Conservation (phyloP, 2,888 invertebrate species). For the Magallana nippona region DNA sequence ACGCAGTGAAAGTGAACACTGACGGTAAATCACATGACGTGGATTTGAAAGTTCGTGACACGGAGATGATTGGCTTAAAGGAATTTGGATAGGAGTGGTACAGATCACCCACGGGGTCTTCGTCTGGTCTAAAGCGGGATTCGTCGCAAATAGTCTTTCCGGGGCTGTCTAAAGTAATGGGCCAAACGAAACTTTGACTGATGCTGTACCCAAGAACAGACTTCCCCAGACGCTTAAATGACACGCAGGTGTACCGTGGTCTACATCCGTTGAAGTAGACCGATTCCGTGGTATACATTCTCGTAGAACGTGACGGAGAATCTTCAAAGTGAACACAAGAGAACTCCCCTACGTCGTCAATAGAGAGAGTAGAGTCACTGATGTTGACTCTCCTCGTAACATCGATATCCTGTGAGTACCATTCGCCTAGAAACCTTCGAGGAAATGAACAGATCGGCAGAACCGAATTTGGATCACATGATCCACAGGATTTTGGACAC, state of each 20-base stretch:
- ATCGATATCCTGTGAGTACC: conserved; percentile 57
- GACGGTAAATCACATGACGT: conserved; percentile 63
- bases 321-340: conserved; percentile 63
- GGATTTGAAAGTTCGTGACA: conserved; percentile 42
- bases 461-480: conserved; percentile 61
- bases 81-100: conserved; percentile 61
- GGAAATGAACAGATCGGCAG: conserved; percentile 67
- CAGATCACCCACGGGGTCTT: conserved; percentile 63
- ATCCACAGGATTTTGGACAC: conserved; percentile 70
- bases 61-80: conserved; percentile 64
- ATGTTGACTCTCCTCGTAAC: conserved; percentile 55
- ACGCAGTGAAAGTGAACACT: conserved; percentile 59
- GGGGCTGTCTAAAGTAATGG: conserved; percentile 51
- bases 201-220: conserved; percentile 65
- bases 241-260: conserved; percentile 71
- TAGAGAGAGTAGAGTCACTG: conserved; percentile 55
- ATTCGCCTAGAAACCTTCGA: conserved; percentile 59
- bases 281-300: conserved; percentile 67
- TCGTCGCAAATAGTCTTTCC: conserved; percentile 60
- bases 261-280: conserved; percentile 70
- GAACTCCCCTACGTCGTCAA: conserved; percentile 65
- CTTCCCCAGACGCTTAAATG: conserved; percentile 60
- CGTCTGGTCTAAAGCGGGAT: conserved; percentile 64
- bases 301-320: conserved; percentile 55
- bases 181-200: conserved; percentile 69